These are phyloP conservation scores for Stenolophus ochropezus DNA, from an alignment of 2,888 invertebrate species.

Conservation along the genomic window DNA sequence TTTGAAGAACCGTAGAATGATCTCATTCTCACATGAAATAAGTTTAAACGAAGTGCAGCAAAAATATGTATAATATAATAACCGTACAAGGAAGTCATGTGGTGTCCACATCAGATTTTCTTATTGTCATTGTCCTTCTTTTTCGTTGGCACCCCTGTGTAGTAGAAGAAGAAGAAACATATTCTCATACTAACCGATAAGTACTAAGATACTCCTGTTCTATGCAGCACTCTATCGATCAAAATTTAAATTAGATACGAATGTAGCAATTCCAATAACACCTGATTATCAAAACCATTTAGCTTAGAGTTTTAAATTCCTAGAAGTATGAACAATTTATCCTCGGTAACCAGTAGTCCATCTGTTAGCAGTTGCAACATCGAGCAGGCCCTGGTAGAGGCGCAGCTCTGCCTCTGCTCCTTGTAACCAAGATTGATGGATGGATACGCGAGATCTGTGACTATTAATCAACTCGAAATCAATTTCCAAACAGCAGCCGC, in stretches of 20 bases:
- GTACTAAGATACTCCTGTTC: neutral
- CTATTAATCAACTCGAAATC: conserved; percentile 60
- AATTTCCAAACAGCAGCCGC: conserved; percentile 58
- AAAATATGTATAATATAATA: too few relatives aligned
- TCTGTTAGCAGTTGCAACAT: conserved; percentile 30
- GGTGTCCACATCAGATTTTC: too few relatives aligned
- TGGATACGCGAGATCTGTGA: conserved; percentile 56
- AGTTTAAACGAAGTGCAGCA: too few relatives aligned
- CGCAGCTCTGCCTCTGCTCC: conserved; percentile 14
- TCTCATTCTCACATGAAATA: too few relatives aligned
- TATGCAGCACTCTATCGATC: neutral
- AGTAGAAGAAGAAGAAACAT: neutral
- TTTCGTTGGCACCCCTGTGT: too few relatives aligned
- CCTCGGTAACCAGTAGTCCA: conserved; percentile 27
- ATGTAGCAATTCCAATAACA: neutral
- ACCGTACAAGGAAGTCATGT: too few relatives aligned
- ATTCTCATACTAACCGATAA: neutral
- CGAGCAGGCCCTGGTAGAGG: neutral
- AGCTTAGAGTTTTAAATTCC: neutral
- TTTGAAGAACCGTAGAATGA: too few relatives aligned
- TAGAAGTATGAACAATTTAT: neutral
- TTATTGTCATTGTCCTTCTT: too few relatives aligned
- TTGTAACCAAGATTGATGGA: conserved; percentile 59
- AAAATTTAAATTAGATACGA: neutral
- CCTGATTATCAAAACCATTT: neutral